Conservation (phyloP, 2,113 vertebrate species). For the Pachyramphus minor region DNA sequence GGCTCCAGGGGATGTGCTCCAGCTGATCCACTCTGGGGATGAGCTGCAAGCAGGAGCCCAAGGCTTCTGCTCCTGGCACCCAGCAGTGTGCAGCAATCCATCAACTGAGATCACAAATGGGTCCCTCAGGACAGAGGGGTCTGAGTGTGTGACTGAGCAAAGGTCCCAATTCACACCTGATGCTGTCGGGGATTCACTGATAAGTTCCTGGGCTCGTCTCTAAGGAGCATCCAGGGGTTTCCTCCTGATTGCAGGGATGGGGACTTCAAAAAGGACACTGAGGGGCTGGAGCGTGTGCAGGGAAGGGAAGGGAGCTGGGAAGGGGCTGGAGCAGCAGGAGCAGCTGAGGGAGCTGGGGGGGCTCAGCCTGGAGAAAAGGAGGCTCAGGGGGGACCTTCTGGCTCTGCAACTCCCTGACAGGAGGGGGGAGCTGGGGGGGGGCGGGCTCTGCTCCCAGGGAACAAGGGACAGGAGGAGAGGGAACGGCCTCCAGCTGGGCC, state of each 20-base stretch:
- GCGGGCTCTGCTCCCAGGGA: too few species aligned
- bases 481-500: too few species aligned
- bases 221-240: not conserved
- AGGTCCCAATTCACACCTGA: not conserved
- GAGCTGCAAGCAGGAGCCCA: not conserved
- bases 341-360: not conserved
- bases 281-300: not conserved
- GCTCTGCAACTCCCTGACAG: not conserved
- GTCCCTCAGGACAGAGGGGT: not conserved
- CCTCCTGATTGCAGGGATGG: not conserved
- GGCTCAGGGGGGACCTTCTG: not conserved
- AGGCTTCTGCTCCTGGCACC: not conserved
- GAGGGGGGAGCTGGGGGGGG: not conserved
- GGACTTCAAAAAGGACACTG: not conserved
- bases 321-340: not conserved
- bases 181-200: too few species aligned
- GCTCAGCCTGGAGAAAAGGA: not conserved
- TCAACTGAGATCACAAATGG: not conserved
- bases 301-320: not conserved
- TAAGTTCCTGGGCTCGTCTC: not conserved
- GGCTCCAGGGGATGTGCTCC: not conserved
- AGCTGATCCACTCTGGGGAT: not conserved
- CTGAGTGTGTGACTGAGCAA: not conserved
- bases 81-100: not conserved
- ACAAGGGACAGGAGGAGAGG: not conserved